Percentiles rank a stretch among this genome's conserved stretches.
phyloP scores from a whole-genome alignment of 2,797 vertebrate species.

The Tangara arthus region DNA sequence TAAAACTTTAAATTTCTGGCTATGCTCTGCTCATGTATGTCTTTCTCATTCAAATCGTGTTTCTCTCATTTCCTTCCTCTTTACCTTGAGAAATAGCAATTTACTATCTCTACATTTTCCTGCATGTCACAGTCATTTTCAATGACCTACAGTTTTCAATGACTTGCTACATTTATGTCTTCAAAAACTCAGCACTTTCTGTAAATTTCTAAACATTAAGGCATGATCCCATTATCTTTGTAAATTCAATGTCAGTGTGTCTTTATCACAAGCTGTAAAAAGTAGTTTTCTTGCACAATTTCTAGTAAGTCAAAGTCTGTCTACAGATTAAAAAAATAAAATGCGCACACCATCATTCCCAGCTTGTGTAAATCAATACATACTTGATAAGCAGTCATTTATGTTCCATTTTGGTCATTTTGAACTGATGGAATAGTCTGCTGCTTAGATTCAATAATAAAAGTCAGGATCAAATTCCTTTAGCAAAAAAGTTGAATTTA shows the following conservation, averaged over 20 bases:
- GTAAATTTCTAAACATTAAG: background rate
- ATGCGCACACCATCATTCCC: background rate
- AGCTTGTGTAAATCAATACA: background rate
- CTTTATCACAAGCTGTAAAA: background rate
- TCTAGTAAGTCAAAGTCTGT: background rate
- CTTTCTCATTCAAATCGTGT: rapidly evolving
- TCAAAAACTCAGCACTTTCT: background rate
- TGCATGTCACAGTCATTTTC: background rate
- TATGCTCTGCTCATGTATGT: background rate
- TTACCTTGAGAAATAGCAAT: background rate
- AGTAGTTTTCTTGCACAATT: background rate
- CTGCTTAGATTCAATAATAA: background rate
- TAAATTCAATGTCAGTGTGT: background rate
- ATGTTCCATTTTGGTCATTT: background rate
- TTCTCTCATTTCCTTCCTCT: background rate
- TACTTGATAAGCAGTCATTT: background rate
- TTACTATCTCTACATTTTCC: background rate
- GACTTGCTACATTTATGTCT: background rate
- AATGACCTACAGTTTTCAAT: background rate
- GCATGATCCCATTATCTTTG: background rate
- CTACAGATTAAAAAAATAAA: background rate
- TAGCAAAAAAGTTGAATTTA: background rate
- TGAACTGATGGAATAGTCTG: background rate
- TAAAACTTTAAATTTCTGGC: background rate
- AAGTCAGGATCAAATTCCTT: background rate